A percentile compares a stretch with the other conserved stretches of the same genome.
phyloP scores from a whole-genome alignment of 2,888 invertebrate species.

The Cinara cedri region DNA sequence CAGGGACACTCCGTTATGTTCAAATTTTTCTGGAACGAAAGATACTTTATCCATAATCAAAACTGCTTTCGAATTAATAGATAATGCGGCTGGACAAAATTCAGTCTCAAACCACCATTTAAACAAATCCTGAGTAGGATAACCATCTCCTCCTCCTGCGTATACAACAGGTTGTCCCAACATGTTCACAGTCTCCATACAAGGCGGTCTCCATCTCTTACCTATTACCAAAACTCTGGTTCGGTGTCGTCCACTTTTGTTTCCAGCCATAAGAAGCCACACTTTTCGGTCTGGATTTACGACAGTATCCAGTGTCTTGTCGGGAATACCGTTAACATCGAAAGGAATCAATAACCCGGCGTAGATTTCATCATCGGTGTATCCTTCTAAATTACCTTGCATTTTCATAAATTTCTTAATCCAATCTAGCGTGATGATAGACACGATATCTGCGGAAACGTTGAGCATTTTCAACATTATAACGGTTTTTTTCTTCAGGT shows the following conservation, averaged over 20 bases:
- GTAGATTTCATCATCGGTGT: conserved; percentile 51
- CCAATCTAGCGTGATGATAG: conserved; percentile 46
- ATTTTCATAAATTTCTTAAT: conserved; percentile 41
- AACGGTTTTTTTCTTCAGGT: conserved; percentile 51
- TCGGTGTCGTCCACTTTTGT: conserved; percentile 64
- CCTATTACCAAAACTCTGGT: conserved; percentile 65
- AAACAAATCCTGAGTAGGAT: conserved; percentile 64
- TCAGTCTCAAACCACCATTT: conserved; percentile 66
- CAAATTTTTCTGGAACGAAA: conserved; percentile 61
- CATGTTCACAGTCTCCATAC: conserved; percentile 65
- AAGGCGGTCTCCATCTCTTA: conserved; percentile 64
- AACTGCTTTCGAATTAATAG: conserved; percentile 64
- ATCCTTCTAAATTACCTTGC: conserved; percentile 44
- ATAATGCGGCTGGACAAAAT: conserved; percentile 64
- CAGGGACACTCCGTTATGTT: conserved; percentile 27
- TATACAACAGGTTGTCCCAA: conserved; percentile 65
- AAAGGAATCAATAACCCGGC: conserved; percentile 49
- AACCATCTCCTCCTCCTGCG: conserved; percentile 65
- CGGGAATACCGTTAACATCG: conserved; percentile 39
- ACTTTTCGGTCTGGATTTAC: conserved; percentile 58
- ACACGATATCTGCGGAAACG: conserved; percentile 26
- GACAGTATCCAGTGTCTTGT: not conserved
- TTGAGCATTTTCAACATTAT: conserved; percentile 43
- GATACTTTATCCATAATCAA: conserved; percentile 63
- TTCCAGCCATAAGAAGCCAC: conserved; percentile 65